Conservation (phyloP, 2,797 vertebrate genomes). For the Tenualosa thibaudeaui region DNA sequence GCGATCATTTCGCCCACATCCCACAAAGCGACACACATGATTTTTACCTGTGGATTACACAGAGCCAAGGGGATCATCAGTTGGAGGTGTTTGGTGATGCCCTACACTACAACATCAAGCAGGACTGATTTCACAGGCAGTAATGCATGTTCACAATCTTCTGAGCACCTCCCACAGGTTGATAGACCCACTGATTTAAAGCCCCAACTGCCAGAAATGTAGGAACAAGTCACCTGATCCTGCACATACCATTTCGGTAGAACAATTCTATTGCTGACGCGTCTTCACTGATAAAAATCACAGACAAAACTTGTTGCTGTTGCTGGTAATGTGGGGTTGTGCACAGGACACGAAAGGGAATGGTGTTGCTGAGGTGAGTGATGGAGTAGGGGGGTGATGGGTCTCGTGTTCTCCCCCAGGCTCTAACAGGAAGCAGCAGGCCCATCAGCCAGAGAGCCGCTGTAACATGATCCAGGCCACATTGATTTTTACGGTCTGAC, state of each 20-base stretch:
- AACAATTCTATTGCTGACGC: background rate
- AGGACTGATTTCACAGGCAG: background rate
- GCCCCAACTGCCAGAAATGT: background rate
- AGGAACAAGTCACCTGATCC: background rate
- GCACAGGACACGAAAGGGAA: background rate
- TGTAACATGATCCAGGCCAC: constrained; percentile 69
- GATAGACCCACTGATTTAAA: background rate
- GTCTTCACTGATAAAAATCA: background rate
- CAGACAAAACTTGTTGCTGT: background rate
- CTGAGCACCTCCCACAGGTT: background rate
- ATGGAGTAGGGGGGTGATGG: constrained; percentile 27
- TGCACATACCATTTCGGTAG: background rate
- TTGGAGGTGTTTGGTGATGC: background rate
- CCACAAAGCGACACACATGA: constrained; percentile 96
- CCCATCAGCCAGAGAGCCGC: constrained; percentile 51
- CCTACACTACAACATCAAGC: background rate
- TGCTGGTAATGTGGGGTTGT: background rate
- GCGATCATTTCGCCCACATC: constrained; percentile 96
- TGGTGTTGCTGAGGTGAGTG: constrained; percentile 24
- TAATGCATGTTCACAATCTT: background rate
- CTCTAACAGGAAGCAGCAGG: constrained; percentile 63
- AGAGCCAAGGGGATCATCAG: background rate
- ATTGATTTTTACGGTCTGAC: constrained; percentile 69
- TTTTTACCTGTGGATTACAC: constrained; percentile 83
- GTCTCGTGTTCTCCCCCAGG: constrained; percentile 64